phyloP scores from a whole-genome alignment of 2,797 vertebrate species.

The Falco columbarius region DNA sequence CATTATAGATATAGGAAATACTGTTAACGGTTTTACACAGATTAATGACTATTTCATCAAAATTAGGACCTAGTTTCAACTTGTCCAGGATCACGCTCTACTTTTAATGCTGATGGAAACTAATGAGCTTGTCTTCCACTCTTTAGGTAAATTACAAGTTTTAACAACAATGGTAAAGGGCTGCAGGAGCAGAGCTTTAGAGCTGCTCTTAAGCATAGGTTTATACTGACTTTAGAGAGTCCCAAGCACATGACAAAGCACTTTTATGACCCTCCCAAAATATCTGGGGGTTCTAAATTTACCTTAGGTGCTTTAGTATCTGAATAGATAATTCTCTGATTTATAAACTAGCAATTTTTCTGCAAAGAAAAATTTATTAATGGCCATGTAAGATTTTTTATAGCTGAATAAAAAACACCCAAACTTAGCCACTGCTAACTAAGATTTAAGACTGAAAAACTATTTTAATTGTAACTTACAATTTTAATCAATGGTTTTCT shows the following conservation, averaged over 20 bases:
- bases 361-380: not conserved
- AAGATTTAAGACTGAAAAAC: not conserved
- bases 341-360: not conserved
- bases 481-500: not conserved
- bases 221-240: not conserved
- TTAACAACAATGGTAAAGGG: not conserved
- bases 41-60: conserved; percentile 18
- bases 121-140: not conserved
- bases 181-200: not conserved
- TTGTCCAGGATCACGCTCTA: not conserved
- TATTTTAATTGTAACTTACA: not conserved
- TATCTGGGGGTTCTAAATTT: not conserved
- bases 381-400: not conserved
- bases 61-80: not conserved
- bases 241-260: not conserved
- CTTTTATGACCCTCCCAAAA: not conserved
- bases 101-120: not conserved
- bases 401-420: rapidly evolving
- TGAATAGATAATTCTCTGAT: not conserved
- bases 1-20: not conserved
- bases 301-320: not conserved
- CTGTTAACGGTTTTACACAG: conserved; percentile 9
- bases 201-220: not conserved
- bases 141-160: not conserved
- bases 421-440: not conserved